Evolutionary conservation across 2,888 invertebrate genomes (phyloP).

Genomic region (Orthosia gracilis): DNA sequence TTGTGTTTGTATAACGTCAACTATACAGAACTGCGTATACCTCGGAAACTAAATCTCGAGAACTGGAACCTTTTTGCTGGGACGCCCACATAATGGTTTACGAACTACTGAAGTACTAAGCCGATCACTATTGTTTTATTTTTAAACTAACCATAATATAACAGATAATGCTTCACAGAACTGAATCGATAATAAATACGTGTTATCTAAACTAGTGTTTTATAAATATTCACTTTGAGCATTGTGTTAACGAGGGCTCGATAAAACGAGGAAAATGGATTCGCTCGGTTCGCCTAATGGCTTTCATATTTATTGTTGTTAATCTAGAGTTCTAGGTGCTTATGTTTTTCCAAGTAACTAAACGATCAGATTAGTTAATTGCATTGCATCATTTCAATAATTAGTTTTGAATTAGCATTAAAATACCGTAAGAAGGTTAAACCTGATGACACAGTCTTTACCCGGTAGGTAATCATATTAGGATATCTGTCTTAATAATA

Average conservation of each 20-base stretch:
- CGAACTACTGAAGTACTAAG: slow-evolving; percentile 34
- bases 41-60: no score
- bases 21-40: no score
- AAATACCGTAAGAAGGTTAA: no score
- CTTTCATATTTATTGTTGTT: slow-evolving; percentile 28
- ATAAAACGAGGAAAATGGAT: slow-evolving; percentile 50
- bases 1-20: no score
- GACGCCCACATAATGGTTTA: slow-evolving; percentile 6
- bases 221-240: slow-evolving; percentile 53
- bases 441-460: no score
- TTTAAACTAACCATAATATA: slow-evolving; percentile 62
- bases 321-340: not conserved
- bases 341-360: not conserved
- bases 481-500: not conserved
- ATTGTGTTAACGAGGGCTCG: slow-evolving; percentile 41
- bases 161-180: slow-evolving; percentile 64
- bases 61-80: no score
- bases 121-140: slow-evolving; percentile 65
- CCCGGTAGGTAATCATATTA: not conserved
- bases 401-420: no score
- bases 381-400: no score
- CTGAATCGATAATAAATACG: slow-evolving; percentile 43
- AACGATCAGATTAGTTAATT: no score
- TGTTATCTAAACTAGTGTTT: slow-evolving; percentile 54
- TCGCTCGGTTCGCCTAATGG: slow-evolving; percentile 27